A percentile compares a stretch with the other conserved stretches of the same genome.
phyloP scores from a whole-genome alignment of 92 coral and sea anemone genomes.

The Pocillopora meandrina region DNA sequence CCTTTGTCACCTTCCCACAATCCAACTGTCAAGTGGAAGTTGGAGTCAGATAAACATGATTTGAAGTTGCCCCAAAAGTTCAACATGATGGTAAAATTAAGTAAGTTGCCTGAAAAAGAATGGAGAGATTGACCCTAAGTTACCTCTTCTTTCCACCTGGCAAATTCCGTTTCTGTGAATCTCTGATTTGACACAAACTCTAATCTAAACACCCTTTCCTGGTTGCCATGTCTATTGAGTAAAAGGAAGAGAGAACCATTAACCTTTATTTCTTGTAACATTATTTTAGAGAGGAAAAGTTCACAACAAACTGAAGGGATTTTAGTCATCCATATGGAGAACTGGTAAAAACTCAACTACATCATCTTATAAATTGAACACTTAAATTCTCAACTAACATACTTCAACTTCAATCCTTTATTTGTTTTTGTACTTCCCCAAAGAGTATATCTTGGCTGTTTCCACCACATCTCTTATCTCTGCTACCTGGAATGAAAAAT shows the following conservation, averaged over 20 bases:
- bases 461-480: constrained; percentile 94
- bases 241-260: not conserved
- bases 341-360: not conserved
- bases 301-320: not conserved
- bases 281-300: too few species aligned
- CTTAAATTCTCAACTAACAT: not conserved
- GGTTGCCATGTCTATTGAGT: constrained; percentile 81
- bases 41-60: too few species aligned
- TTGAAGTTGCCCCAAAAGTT: too few species aligned
- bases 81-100: too few species aligned
- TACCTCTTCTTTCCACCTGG: constrained; percentile 93
- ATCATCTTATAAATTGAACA: not conserved
- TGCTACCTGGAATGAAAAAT: constrained; percentile 68
- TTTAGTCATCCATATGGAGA: too few species aligned
- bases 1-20: too few species aligned
- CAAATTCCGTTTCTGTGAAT: constrained; percentile 89
- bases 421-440: constrained; percentile 96
- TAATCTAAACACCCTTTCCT: constrained; percentile 92
- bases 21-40: too few species aligned
- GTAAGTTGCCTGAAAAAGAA: too few species aligned
- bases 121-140: too few species aligned
- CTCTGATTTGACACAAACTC: constrained; percentile 99
- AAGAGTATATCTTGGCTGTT: constrained; percentile 88
- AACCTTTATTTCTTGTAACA: not conserved
- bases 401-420: constrained; percentile 92